Evolutionary conservation across 2,888 invertebrate genomes (phyloP).

Genomic region (Ormia ochracea): DNA sequence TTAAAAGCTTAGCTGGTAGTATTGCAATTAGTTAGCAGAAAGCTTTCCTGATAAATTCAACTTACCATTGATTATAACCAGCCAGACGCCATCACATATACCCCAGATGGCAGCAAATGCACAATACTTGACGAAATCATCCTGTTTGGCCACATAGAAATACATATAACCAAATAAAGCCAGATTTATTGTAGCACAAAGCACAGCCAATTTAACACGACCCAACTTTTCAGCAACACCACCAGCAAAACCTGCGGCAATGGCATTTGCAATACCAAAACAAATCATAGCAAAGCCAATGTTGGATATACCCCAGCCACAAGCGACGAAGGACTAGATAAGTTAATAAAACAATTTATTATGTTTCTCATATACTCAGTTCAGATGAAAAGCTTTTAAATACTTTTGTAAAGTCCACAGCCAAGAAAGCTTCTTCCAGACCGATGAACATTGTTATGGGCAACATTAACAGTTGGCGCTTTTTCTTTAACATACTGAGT

Average conservation of each 20-base stretch:
- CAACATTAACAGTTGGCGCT: conserved; percentile 88
- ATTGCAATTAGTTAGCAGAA: not conserved
- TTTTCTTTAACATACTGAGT: conserved; percentile 84
- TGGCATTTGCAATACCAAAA: conserved; percentile 91
- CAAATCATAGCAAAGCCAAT: conserved; percentile 97
- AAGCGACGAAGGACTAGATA: conserved; percentile 87
- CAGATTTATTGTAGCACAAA: conserved; percentile 85
- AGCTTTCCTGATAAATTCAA: conserved; percentile 35
- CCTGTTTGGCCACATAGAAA: conserved; percentile 84
- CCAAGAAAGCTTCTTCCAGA: conserved; percentile 93
- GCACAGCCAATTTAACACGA: conserved; percentile 85
- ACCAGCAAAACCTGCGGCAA: conserved; percentile 90
- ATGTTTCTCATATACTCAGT: not conserved
- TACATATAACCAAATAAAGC: conserved; percentile 83
- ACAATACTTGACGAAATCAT: conserved; percentile 85
- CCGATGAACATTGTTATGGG: conserved; percentile 96
- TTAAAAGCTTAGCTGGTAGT: not conserved
- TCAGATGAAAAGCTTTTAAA: not conserved
- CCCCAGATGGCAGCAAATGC: conserved; percentile 91
- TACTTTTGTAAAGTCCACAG: conserved; percentile 89
- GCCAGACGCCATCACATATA: conserved; percentile 91
- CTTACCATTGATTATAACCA: conserved; percentile 93
- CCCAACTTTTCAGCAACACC: conserved; percentile 85
- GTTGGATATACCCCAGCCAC: conserved; percentile 91
- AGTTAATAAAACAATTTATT: not conserved